Evolutionary conservation across 2,113 vertebrate species (phyloP), one percentile per base, ranked within the genome.

Genomic region (Calypte anna): DNA sequence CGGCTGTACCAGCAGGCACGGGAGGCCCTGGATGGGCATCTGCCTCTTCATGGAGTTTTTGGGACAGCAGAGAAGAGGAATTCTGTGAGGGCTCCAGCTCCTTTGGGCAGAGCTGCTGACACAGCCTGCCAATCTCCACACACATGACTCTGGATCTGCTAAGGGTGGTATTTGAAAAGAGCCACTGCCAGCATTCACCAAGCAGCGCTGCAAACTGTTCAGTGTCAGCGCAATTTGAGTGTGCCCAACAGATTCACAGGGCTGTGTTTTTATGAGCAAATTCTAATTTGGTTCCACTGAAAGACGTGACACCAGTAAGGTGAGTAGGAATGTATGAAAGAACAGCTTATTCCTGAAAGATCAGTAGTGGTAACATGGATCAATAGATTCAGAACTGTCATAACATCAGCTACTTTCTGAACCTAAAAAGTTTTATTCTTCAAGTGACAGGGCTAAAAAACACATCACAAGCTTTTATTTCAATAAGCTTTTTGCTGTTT

Each of bases 141-240:
- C 86, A 72, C 86, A 86, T 70, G 88, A 93, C 90, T 74, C 85
- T 24, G 68, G 64, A 30, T 59, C 82, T 86, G 86, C 86, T 94
- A 23, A 79, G 75, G 82, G 86, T 75, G 92, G 94, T 53, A 88
- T 93, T 72, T 84, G 80, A n/a, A 43, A 81, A 93, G 82, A 72
- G 81, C 22, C 1, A 2, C 68, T 95, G 94, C 94, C 92, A 96
- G 92, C 90, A 33, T 16, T 77, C 88, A 88, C 78, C 90, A 53
- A 44, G 86, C 86, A 81, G 94, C 86, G 81, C 86, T 27, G 31
- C 87, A 77, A 75, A 88, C 92, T 59, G 82, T 4, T 86, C 76
- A 53, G 73, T 30, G 73, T 90, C 96, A 95, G 94, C 23, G 1
- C 91, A 92, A 78, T 78, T 57, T 12, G 80, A 93, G 91, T 20